Conservation (phyloP, 2,113 vertebrate species). For the Loxodonta africana region DNA sequence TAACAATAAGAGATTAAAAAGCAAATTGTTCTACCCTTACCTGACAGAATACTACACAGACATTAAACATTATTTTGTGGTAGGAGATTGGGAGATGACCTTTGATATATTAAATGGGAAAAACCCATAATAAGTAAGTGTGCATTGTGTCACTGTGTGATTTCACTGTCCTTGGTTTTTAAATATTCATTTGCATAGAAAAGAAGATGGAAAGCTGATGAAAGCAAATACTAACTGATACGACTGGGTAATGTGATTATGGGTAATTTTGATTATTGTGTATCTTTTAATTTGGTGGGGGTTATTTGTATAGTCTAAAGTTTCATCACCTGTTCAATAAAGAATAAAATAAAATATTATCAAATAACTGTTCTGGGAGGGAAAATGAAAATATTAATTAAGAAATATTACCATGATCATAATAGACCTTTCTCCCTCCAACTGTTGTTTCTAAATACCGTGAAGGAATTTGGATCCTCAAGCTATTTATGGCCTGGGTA, state of each 20-base stretch:
- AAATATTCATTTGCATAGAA: neutral
- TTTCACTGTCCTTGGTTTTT: neutral
- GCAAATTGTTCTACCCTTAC: accelerated
- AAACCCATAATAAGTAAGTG: neutral
- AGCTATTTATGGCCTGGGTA: slow-evolving; percentile 76
- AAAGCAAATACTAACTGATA: neutral
- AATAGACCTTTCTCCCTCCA: neutral
- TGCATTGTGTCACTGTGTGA: neutral
- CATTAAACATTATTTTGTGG: neutral
- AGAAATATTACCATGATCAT: neutral
- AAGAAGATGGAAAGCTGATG: neutral
- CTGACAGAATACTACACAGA: accelerated
- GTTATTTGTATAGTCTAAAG: neutral
- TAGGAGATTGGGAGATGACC: neutral
- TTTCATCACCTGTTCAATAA: neutral
- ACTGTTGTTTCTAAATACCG: slow-evolving; percentile 51
- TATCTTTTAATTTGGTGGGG: neutral
- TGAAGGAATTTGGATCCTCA: slow-evolving; percentile 50
- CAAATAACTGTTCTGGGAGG: neutral
- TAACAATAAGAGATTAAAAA: neutral
- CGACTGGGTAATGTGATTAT: no score
- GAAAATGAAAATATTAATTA: neutral
- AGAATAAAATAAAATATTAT: neutral
- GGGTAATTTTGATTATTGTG: neutral
- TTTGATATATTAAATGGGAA: neutral